Base-by-base conservation (phyloP, 2,797 vertebrate species). In the Danio albolineatus region DNA sequence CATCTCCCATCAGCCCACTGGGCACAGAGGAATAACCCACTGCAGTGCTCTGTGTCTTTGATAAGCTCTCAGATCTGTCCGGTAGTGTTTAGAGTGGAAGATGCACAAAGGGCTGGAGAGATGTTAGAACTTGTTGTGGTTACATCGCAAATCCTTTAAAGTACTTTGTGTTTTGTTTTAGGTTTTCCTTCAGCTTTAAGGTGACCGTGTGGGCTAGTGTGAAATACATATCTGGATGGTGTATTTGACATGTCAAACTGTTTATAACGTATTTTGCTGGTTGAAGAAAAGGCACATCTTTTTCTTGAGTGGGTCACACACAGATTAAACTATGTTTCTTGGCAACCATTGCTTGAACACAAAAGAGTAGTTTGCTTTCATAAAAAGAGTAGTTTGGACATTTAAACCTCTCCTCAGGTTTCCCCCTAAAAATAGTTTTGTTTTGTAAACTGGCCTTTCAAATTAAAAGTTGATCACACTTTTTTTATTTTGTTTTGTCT, bases 1-100 rank as follows among this genome's bases (percentile, higher is more conserved):
- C 65, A 9, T 69, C 73, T 59, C 53, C 80, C 80, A 79, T 74
- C 48, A 66, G 36, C 41, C 72, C 73, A 49, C 66, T 56, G 36
- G 59, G 59, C 48, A 62, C 67, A 56, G 67, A 71, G 77, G 57
- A 62, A 54, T 60, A 79, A 44, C 67, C 66, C 39, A 72, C 77
- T 79, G 77, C 77, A 72, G 62, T 73, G 61, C 44, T 74, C 39
- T 10, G 70, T 57, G 73, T 36, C 64, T 71, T 51, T 70, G 56
- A 41, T 39, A 73, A 65, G 48, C 48, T 53, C 48, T 74, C 71
- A 60, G 54, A 46, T 73, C 6, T 36, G 44, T 60, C 44, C 72
- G 49, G 7, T 17, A 38, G 57, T 74, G 44, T 74, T 74, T 61
- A 19, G 21, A 74, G 46, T 39, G 28, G 56, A 70, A 72, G 59